Base-by-base conservation (phyloP, 2,797 vertebrate genomes). In the Artibeus jamaicensis region DNA sequence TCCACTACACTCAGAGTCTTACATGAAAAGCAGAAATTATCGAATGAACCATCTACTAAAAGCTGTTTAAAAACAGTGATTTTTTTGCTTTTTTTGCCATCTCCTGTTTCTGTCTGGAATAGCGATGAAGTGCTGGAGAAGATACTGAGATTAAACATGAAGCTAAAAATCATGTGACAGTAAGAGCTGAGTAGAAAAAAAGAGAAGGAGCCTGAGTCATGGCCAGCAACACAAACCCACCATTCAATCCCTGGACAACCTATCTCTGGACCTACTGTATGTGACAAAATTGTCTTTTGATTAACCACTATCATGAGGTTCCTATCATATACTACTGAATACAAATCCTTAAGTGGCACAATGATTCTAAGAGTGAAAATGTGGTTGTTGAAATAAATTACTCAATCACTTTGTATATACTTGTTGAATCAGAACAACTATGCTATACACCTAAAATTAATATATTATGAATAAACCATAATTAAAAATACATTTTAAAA, bases 1-100 rank as follows among this genome's bases (percentile, higher is more conserved):
- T 98, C 98, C 98, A 98, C 98, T 98, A 99, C 97, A 98, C 98
- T 98, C 98, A 99, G 98, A 99, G 98, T 99, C 98, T 99, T 99
- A 98, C 99, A 99, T 98, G 98, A 71, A 78, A 78, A 67, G 39
- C 12, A 79, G 39, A 3, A 88, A 39, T 93, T 93, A 71, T 0
- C 44, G 12, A 10, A 62, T 50, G 7, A 21, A 16, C 34, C 32
- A 73, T 82, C 34, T 88, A 62, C 26, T 50, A 53, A 59, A 82
- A 55, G 0, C 2, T 65, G 18, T 37, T 37, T n/a, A 12, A 37
- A 46, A 82, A 67, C 3, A 8, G 6, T 39, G 21, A 62, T 4
- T 34, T 73, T 71, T 50, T 18, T 18, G 6, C 16, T 29, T 29
- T 34, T n/a, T 53, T 34, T 73, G 19, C 15, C 15, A n/a, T 19